These are phyloP conservation scores for Limonius californicus DNA, from an alignment of 1,140 invertebrate species.

Conservation along the genomic window DNA sequence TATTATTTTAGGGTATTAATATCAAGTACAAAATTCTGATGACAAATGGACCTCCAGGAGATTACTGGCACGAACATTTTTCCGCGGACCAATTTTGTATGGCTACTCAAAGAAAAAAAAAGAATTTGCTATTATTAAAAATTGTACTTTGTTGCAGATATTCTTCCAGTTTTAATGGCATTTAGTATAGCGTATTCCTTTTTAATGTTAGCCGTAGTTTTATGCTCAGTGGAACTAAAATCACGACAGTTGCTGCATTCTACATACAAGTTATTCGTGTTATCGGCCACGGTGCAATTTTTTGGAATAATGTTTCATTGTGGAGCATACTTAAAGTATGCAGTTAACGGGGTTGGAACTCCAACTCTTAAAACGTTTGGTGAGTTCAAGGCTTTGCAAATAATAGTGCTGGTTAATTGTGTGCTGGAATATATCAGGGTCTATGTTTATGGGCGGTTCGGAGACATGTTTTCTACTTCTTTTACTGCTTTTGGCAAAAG, in stretches of 20 bases:
- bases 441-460: conserved; percentile 66
- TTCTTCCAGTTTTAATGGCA: conserved; percentile 64
- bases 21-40: conserved; percentile 68
- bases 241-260: conserved; percentile 76
- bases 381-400: conserved; percentile 37
- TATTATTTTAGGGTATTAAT: conserved; percentile 56
- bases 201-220: conserved; percentile 58
- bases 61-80: conserved; percentile 82
- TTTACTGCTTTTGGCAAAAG: conserved; percentile 80
- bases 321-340: conserved; percentile 67
- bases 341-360: conserved; percentile 62
- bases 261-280: conserved; percentile 82
- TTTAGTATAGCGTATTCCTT: conserved; percentile 63
- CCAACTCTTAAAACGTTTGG: conserved; percentile 57
- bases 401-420: background rate
- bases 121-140: too few relatives aligned
- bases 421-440: conserved; percentile 52
- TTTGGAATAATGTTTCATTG: conserved; percentile 62
- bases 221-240: conserved; percentile 67
- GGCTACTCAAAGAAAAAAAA: too few relatives aligned
- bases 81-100: conserved; percentile 92
- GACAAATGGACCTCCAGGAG: conserved; percentile 74
- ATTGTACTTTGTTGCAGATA: conserved; percentile 64
- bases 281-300: conserved; percentile 63
- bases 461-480: conserved; percentile 73